Conservation (phyloP, 2,888 invertebrate genomes). For the Calameuta idolon region DNA sequence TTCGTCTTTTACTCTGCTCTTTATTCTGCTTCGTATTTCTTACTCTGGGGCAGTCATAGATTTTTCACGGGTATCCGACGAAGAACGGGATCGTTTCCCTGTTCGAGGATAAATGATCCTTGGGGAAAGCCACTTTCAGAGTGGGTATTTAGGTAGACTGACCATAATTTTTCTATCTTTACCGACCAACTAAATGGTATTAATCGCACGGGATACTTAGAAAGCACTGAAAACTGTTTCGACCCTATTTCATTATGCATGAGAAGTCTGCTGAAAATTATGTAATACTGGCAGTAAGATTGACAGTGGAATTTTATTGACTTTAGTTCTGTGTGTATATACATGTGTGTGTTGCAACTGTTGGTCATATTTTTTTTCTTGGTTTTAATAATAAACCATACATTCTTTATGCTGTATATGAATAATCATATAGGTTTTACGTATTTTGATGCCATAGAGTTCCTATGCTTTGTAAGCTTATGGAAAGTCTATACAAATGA, state of each 20-base stretch:
- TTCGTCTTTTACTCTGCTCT: not conserved
- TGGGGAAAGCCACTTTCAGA: conserved; percentile 9
- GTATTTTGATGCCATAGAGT: too few species aligned
- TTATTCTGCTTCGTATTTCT: not conserved
- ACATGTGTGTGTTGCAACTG: not conserved
- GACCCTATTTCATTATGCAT: not conserved
- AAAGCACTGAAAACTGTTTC: not conserved
- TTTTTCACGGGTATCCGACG: not conserved
- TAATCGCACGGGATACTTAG: not conserved
- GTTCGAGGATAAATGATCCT: conserved; percentile 1
- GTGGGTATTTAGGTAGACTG: conserved; percentile 8
- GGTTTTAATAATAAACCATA: not conserved
- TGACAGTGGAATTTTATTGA: not conserved
- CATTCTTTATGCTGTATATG: too few species aligned
- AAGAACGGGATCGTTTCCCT: not conserved
- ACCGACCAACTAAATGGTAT: conserved; percentile 10
- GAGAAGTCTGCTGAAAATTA: not conserved
- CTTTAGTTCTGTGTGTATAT: not conserved
- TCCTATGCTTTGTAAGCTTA: too few species aligned
- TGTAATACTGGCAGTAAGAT: not conserved
- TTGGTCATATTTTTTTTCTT: not conserved
- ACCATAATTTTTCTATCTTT: conserved; percentile 15
- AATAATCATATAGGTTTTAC: too few species aligned
- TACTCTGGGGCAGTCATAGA: not conserved
- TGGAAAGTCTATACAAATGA: too few species aligned